These are phyloP conservation scores for Anhinga anhinga DNA, from an alignment of 2,113 vertebrate genomes.

Conservation along the genomic window DNA sequence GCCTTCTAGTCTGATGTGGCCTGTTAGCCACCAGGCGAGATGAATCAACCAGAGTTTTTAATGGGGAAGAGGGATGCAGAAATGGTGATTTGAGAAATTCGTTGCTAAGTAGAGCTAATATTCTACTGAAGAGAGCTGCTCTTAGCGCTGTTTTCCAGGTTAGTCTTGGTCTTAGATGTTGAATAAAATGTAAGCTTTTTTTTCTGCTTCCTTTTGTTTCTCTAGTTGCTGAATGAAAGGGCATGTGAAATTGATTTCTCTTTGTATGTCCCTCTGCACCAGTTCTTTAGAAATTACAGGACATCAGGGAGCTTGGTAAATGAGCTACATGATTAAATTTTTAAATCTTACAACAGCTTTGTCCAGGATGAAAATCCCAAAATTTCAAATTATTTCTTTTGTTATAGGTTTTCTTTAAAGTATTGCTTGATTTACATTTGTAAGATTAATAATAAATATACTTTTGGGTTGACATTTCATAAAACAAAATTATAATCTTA, in stretches of 20 bases:
- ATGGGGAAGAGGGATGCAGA: not conserved
- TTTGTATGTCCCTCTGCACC: conserved; percentile 3
- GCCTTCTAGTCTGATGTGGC: not conserved
- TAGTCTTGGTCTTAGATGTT: not conserved
- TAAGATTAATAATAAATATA: conserved; percentile 41
- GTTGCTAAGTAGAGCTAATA: not conserved
- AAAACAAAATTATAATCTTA: conserved; percentile 34
- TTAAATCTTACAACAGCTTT: conserved; percentile 43
- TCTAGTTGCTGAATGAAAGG: not conserved
- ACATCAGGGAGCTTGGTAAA: conserved; percentile 32
- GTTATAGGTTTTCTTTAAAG: conserved; percentile 36
- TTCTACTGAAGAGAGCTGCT: not conserved
- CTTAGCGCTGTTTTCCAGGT: not conserved
- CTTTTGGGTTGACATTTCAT: conserved; percentile 20
- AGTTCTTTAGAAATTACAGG: conserved; percentile 39
- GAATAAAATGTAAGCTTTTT: not conserved
- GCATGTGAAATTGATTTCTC: conserved; percentile 43
- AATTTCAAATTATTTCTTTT: conserved; percentile 13
- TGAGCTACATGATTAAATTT: conserved; percentile 57
- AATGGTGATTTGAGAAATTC: not conserved
- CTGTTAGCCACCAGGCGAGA: not conserved
- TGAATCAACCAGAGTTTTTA: not conserved
- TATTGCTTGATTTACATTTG: conserved; percentile 46
- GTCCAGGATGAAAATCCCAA: conserved; percentile 19
- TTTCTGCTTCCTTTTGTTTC: not conserved